Conservation (phyloP, 2,888 invertebrate species). For the Apodemia duryi region DNA sequence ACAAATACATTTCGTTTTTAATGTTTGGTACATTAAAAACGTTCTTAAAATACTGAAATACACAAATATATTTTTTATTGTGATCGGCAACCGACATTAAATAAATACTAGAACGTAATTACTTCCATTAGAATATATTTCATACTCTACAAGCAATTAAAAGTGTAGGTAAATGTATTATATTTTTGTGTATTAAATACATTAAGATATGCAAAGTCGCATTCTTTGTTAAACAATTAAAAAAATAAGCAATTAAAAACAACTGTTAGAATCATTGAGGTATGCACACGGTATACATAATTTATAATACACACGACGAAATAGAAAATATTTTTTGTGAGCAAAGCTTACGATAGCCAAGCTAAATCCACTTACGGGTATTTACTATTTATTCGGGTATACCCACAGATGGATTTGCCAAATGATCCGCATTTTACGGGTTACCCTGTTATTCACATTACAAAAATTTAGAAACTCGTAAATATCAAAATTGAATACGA, state of each 20-base stretch:
- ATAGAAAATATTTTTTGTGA: background rate
- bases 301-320: background rate
- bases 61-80: background rate
- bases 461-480: too few species aligned
- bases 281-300: slow-evolving; percentile 2
- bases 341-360: background rate
- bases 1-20: background rate
- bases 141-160: background rate
- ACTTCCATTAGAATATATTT: slow-evolving; percentile 8
- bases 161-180: background rate
- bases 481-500: too few species aligned
- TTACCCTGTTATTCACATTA: too few species aligned
- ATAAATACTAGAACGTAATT: background rate
- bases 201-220: background rate
- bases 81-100: background rate
- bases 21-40: background rate
- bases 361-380: too few species aligned
- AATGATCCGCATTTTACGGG: too few species aligned
- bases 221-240: background rate
- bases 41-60: background rate
- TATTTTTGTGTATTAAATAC: slow-evolving; percentile 8
- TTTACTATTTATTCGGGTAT: too few species aligned
- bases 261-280: slow-evolving; percentile 1
- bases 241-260: background rate
- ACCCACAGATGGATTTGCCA: too few species aligned